Percentiles rank a stretch among this genome's conserved stretches.
phyloP scores from a whole-genome alignment of 2,113 vertebrate genomes.

The Forbesichthys papilliferus region DNA sequence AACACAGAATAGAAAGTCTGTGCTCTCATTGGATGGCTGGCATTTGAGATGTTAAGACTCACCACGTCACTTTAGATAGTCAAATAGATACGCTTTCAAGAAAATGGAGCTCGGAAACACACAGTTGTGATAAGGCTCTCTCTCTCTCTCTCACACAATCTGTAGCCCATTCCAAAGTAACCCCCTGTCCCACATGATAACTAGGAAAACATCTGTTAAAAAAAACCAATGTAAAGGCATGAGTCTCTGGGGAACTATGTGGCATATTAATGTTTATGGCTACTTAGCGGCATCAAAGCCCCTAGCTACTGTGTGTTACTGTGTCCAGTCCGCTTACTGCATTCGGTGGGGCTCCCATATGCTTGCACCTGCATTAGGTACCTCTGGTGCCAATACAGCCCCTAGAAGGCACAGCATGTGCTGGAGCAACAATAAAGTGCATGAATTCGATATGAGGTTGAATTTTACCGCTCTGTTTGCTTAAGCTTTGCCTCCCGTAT shows the following conservation, averaged over 20 bases:
- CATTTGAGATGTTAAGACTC: constrained; percentile 25
- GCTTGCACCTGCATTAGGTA: not conserved
- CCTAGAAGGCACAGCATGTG: constrained; percentile 20
- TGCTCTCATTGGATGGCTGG: not conserved
- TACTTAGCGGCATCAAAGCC: constrained; percentile 39
- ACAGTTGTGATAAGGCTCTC: no score
- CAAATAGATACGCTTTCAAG: no score
- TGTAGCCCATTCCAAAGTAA: not conserved
- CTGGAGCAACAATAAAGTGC: constrained; percentile 48
- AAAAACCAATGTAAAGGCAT: constrained; percentile 56
- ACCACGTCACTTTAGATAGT: not conserved
- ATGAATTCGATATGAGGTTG: constrained; percentile 70
- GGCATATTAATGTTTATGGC: constrained; percentile 62
- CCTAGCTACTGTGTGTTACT: constrained; percentile 40
- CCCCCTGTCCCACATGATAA: constrained; percentile 15
- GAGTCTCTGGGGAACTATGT: constrained; percentile 43
- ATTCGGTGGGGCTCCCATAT: not conserved
- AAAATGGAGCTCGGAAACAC: no score
- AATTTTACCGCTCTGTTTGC: constrained; percentile 43
- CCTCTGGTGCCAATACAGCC: constrained; percentile 6
- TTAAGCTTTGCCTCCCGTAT: constrained; percentile 29
- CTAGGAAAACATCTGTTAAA: constrained; percentile 2
- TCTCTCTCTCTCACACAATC: not conserved
- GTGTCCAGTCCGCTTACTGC: constrained; percentile 10
- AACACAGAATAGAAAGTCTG: not conserved